Evolutionary conservation across 2,888 invertebrate species (phyloP).

Genomic region (Tromatobia lineatoria): DNA sequence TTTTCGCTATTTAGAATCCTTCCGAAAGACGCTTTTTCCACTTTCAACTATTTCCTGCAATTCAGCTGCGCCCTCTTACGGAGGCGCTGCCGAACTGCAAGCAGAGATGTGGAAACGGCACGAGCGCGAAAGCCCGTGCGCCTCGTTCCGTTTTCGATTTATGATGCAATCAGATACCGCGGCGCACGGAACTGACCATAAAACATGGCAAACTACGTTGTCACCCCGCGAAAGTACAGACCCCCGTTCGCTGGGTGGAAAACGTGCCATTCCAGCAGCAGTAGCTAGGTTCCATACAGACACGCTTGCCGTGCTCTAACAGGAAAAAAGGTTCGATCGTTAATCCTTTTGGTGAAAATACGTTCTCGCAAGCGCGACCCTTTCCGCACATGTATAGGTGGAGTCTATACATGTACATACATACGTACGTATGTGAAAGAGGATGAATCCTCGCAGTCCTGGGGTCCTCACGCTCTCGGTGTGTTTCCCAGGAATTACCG

Average conservation of each 20-base stretch:
- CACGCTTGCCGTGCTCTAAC: constrained; percentile 20
- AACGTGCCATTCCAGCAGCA: constrained; percentile 33
- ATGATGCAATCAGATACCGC: constrained; percentile 83
- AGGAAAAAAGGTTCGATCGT: constrained; percentile 67
- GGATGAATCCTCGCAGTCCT: constrained; percentile 1
- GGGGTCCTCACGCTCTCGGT: background rate
- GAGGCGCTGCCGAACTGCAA: background rate
- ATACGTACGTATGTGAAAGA: background rate
- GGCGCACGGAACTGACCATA: constrained; percentile 82
- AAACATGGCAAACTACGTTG: constrained; percentile 82
- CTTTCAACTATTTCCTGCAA: background rate
- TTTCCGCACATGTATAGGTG: constrained; percentile 24
- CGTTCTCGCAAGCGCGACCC: constrained; percentile 62
- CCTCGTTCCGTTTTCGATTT: constrained; percentile 77
- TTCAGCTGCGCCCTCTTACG: background rate
- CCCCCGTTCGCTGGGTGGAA: constrained; percentile 49
- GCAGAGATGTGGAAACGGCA: constrained; percentile 10
- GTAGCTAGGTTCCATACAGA: background rate
- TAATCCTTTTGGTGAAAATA: constrained; percentile 67
- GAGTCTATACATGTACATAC: background rate
- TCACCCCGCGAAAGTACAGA: constrained; percentile 78
- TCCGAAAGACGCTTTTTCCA: background rate
- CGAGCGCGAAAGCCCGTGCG: constrained; percentile 35
- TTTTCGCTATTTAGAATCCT: background rate
- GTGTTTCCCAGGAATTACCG: constrained; percentile 22